phyloP scores from a whole-genome alignment of 2,113 vertebrate species.

The Cebus imitator region DNA sequence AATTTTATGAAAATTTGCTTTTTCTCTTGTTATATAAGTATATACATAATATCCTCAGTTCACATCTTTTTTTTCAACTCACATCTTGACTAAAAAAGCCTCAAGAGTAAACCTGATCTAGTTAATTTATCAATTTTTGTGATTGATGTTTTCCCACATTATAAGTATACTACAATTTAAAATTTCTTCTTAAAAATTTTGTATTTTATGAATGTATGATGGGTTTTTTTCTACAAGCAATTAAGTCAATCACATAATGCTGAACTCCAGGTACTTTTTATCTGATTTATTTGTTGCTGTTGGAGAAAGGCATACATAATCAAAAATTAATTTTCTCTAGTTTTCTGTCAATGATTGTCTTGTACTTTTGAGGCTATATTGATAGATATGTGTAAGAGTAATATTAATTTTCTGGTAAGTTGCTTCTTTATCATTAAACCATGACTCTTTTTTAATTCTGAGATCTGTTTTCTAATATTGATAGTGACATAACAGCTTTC shows the following conservation, averaged over 20 bases:
- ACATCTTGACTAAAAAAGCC: background rate
- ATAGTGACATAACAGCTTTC: background rate
- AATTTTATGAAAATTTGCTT: background rate
- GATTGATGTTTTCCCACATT: background rate
- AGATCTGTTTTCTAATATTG: background rate
- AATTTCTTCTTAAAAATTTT: background rate
- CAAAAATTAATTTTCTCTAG: background rate
- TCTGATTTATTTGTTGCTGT: background rate
- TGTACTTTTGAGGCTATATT: background rate
- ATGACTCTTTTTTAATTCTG: background rate
- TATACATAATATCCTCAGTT: background rate
- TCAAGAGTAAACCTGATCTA: background rate
- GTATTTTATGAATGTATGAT: background rate
- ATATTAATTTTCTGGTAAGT: background rate
- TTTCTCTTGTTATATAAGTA: background rate
- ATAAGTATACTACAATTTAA: background rate
- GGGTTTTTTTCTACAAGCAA: background rate
- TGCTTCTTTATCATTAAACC: background rate
- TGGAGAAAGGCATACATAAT: background rate
- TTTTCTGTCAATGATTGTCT: background rate
- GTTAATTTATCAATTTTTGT: background rate
- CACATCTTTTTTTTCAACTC: background rate
- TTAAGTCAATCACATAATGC: background rate
- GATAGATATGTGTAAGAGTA: background rate
- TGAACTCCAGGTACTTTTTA: background rate